These are phyloP conservation scores for Rousettus madagascariensis DNA, from an alignment of 2,797 vertebrate species.

Conservation along the genomic window DNA sequence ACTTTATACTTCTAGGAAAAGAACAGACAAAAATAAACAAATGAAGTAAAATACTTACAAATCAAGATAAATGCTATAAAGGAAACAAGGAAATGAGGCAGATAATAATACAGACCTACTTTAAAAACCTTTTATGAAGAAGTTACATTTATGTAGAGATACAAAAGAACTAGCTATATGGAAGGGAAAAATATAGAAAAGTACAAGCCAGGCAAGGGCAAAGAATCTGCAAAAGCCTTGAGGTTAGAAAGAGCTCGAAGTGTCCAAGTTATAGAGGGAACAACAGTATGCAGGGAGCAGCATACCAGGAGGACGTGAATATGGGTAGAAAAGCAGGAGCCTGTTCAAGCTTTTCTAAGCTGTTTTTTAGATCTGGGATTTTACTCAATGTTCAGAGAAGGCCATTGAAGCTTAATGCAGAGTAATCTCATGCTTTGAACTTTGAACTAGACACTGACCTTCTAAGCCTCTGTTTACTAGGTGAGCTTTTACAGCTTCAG, in stretches of 20 bases:
- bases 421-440: not conserved
- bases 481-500: not conserved
- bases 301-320: fast-evolving
- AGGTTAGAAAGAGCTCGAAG: not conserved
- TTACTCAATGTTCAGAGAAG: not conserved
- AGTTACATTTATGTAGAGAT: not conserved
- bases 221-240: not conserved
- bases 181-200: not conserved
- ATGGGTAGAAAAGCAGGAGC: not conserved
- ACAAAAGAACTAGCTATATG: not conserved
- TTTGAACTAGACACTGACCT: not conserved
- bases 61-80: not conserved
- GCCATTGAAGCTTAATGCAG: not conserved
- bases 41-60: not conserved
- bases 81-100: not conserved
- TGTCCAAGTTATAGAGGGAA: not conserved
- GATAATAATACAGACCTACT: not conserved
- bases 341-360: not conserved
- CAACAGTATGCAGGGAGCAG: not conserved
- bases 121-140: not conserved
- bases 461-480: not conserved
- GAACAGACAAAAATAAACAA: not conserved
- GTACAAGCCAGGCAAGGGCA: not conserved
- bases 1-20: not conserved
- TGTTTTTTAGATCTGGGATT: not conserved